Evolutionary conservation across 2,797 vertebrate species (phyloP), one percentile per base, ranked within the genome.

Genomic region (Anableps anableps): DNA sequence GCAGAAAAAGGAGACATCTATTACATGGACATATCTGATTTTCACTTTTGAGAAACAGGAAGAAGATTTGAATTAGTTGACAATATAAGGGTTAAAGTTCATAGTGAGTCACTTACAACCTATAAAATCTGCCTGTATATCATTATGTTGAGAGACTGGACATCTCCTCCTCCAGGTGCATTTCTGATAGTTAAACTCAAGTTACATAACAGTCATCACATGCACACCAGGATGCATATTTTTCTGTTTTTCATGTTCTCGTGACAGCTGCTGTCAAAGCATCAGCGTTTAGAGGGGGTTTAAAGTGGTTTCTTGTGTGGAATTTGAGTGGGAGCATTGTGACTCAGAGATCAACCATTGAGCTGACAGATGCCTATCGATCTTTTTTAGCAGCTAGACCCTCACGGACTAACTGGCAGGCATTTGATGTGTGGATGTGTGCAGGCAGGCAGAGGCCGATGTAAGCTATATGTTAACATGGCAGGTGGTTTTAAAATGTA

Each of bases 141-240:
- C 60, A 58, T 34, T 43, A 43, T 58, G 19, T 51, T 45, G 80
- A 80, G 43, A 74, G 73, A 76, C 9, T 62, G 45, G 43, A 5
- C 31, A 26, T 71, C 34, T 75, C 50, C 4, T 75, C 80, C 83
- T 78, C 19, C 29, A 41, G 78, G 75, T 72, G 36, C 80, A 86
- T 90, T 82, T 84, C 83, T 84, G 76, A 86, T 83, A 58, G 76
- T 88, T 80, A 80, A 88, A 77, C 72, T 55, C 68, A 79, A 45
- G 26, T 45, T 10, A 64, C 31, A 71, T 47, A 80, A 53, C 83
- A 78, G 80, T 79, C 82, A 79, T 84, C 81, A 50, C 83, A 50
- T 48, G 48, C 50, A n/a, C 82, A 84, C 38, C 5, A 78, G 76
- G 75, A 64, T 47, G 74, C 75, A 53, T 53, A 4, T 76, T 76